Evolutionary conservation across 2,113 vertebrate species (phyloP), one percentile per base, ranked within the genome.

Genomic region (Hypanus sabinus): DNA sequence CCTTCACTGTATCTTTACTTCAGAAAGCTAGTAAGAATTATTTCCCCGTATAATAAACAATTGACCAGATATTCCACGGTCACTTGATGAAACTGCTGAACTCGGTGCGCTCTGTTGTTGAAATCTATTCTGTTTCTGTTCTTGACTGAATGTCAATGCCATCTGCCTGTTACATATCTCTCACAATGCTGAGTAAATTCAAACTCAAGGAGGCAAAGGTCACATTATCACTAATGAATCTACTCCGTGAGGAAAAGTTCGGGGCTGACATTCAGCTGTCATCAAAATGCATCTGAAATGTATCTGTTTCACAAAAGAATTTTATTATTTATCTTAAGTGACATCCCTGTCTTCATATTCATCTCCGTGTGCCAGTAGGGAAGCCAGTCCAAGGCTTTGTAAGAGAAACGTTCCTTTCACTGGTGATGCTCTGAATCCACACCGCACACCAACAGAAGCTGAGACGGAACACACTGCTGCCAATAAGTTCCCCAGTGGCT

Each of bases 61-160:
- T 94, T 92, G 83, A 57, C 94, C 81, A 30, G 94, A 93, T 7
- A 22, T n/a, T n/a, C 20, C 65, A 33, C 38, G 2, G 38, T 55
- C 16, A 24, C 38, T 81, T 14, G 30, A 3, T 93, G 71, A 85
- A n/a, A 94, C 0, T 46, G 24, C 9, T 55, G 5, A 83, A 55
- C 46, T 12, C 30, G 27, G 46, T 85, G 81, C 24, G 30, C 10
- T 11, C 57, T 12, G 16, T 8, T 6, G 18, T 38, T 81, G 7
- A 27, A 27, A 57, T 60, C 22, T 30, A 60, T 30, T 70, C 33
- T 70, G 70, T 36, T 91, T 18, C 65, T 91, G 87, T 30, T 91
- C 88, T 24, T 91, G n/a, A 24, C 30, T 36, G n/a, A 65, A 91
- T 70, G 62, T 68, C 88, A 91, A 68, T 24, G 46, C 85, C 62